Conservation (phyloP, 2,113 vertebrate species). For the Lophochroa leadbeateri region DNA sequence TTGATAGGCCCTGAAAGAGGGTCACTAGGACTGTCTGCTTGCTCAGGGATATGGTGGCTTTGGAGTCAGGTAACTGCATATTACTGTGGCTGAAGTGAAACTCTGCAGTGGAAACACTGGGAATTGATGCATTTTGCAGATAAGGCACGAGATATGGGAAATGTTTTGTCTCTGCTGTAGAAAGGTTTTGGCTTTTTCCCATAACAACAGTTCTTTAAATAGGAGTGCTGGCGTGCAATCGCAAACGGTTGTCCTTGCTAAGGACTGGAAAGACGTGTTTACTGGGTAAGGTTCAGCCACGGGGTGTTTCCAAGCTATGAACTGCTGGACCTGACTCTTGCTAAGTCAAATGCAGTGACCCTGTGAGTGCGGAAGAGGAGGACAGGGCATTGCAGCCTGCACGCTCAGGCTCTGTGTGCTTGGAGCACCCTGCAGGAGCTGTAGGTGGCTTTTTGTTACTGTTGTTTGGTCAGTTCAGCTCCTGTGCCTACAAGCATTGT, state of each 20-base stretch:
- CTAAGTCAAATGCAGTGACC: not conserved
- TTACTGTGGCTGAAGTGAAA: not conserved
- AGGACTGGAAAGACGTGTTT: not conserved
- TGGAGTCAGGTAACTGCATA: not conserved
- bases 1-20: not conserved
- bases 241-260: not conserved
- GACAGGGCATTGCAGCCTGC: fast-evolving
- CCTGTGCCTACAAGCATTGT: not conserved
- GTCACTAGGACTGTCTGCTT: not conserved
- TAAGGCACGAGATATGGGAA: not conserved
- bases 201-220: slow-evolving; percentile 31
- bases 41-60: not conserved
- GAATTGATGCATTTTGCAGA: not conserved
- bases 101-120: not conserved
- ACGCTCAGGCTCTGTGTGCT: fast-evolving
- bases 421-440: fast-evolving
- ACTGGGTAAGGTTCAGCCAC: not conserved
- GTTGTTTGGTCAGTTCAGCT: not conserved
- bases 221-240: not conserved
- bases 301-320: not conserved
- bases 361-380: not conserved
- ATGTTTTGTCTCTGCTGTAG: not conserved
- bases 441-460: not conserved
- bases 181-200: not conserved
- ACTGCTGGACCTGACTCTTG: not conserved